Evolutionary conservation across 2,888 invertebrate species (phyloP).

Genomic region (Sycophila texana): DNA sequence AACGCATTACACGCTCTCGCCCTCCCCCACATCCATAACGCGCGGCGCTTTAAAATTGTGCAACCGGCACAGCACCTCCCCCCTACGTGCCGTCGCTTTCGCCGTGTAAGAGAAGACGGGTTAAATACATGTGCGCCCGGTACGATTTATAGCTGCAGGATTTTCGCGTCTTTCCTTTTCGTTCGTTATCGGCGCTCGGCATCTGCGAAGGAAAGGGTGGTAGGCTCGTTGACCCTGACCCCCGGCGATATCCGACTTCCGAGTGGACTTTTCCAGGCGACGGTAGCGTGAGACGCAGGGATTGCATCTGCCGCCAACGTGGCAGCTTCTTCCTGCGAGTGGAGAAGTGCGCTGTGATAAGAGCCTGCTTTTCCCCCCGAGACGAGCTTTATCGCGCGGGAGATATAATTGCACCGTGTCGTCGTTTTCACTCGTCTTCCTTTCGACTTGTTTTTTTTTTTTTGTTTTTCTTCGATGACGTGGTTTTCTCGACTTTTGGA

Average conservation of each 20-base stretch:
- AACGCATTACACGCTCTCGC: slow-evolving; percentile 2
- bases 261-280: neutral
- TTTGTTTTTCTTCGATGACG: too few species aligned
- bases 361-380: neutral
- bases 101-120: slow-evolving; percentile 11
- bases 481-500: too few species aligned
- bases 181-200: slow-evolving; percentile 24
- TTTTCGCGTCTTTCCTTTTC: slow-evolving; percentile 41
- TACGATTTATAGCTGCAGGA: slow-evolving; percentile 1
- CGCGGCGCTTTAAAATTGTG: too few species aligned
- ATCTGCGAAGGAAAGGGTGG: neutral
- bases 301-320: too few species aligned
- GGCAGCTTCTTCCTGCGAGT: neutral
- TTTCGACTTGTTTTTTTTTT: too few species aligned
- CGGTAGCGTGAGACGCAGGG: neutral
- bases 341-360: neutral
- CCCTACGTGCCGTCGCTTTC: neutral
- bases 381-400: neutral
- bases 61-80: neutral
- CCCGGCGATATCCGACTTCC: slow-evolving; percentile 7
- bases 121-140: slow-evolving; percentile 42
- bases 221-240: slow-evolving; percentile 53
- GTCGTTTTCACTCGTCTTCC: too few species aligned
- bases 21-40: neutral
- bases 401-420: neutral